Percentiles rank a stretch among this genome's conserved stretches.
phyloP scores from a whole-genome alignment of 2,113 vertebrate species.

The Nothoprocta pentlandii region DNA sequence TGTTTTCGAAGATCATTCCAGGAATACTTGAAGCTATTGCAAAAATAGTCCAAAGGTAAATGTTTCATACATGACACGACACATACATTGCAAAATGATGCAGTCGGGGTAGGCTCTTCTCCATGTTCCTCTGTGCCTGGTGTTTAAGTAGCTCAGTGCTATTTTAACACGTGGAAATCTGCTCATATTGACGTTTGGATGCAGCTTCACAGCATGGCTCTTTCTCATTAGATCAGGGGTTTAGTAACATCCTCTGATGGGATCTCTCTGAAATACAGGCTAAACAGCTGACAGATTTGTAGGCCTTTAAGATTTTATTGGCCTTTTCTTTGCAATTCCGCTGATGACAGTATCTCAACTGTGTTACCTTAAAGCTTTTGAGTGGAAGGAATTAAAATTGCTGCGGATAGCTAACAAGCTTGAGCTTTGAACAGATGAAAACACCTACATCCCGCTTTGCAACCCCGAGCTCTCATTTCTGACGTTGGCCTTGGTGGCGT shows the following conservation, averaged over 20 bases:
- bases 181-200: neutral
- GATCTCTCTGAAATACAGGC: neutral
- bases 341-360: neutral
- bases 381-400: neutral
- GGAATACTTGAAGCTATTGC: neutral
- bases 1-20: neutral
- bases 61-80: neutral
- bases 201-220: neutral
- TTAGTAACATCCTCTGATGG: neutral
- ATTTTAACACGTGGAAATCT: neutral
- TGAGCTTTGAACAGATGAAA: neutral
- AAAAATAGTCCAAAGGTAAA: neutral
- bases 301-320: neutral
- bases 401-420: neutral
- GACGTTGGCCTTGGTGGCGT: neutral
- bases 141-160: neutral
- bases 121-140: neutral
- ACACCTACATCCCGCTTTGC: neutral
- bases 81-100: neutral
- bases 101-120: neutral
- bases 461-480: neutral
- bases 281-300: neutral
- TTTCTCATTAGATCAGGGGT: neutral
- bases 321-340: neutral
- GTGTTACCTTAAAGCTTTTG: neutral